Conservation (phyloP, 1,140 invertebrate genomes). For the Ceratosolen fusciceps region DNA sequence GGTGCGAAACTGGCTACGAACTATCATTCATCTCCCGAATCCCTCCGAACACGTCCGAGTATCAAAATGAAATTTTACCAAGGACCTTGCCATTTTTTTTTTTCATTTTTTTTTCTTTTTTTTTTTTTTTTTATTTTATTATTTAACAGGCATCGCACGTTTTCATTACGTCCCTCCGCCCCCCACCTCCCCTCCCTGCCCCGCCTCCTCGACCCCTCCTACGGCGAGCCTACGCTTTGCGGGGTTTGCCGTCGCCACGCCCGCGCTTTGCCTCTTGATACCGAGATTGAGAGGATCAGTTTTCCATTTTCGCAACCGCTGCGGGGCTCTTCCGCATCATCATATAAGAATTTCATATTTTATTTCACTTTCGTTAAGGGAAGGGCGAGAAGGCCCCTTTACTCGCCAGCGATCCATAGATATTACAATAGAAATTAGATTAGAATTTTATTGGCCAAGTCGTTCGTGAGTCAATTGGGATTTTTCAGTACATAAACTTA, state of each 20-base stretch:
- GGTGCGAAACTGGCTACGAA: constrained; percentile 32
- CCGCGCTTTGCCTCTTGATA: neutral
- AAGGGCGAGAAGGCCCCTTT: neutral
- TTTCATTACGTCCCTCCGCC: neutral
- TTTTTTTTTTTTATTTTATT: no score
- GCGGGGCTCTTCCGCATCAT: constrained; percentile 5
- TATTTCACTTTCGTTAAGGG: constrained; percentile 5
- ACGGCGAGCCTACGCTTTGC: neutral
- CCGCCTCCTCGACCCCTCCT: neutral
- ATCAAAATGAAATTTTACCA: constrained; percentile 43
- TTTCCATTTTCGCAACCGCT: constrained; percentile 14
- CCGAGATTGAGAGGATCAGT: constrained; percentile 29
- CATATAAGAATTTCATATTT: constrained; percentile 28
- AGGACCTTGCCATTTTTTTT: constrained; percentile 13
- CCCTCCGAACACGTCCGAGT: neutral
- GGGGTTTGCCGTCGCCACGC: no score
- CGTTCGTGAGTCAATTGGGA: neutral
- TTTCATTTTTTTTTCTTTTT: no score
- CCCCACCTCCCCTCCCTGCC: neutral
- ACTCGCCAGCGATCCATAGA: neutral
- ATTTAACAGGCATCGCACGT: constrained; percentile 19
- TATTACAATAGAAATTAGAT: neutral
- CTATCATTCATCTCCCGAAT: constrained; percentile 21
- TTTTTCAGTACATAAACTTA: no score
- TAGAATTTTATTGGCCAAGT: neutral